Evolutionary conservation across 2,888 invertebrate genomes (phyloP).

Genomic region (Stegophylla sp.): DNA sequence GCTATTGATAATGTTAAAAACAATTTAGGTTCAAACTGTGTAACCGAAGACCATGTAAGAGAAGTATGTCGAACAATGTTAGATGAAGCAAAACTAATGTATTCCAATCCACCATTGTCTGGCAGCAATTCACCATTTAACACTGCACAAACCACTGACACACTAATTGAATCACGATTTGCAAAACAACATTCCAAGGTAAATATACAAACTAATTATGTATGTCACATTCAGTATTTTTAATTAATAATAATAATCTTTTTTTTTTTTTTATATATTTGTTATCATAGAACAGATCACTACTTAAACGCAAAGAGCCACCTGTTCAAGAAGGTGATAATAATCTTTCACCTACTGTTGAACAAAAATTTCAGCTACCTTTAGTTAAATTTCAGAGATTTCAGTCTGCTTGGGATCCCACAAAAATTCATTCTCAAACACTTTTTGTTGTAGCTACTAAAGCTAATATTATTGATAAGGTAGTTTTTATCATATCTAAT

Average conservation of each 20-base stretch:
- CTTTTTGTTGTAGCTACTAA: slow-evolving; percentile 73
- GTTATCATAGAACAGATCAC: slow-evolving; percentile 45
- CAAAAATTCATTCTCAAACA: slow-evolving; percentile 74
- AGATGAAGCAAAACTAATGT: slow-evolving; percentile 74
- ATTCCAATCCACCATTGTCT: slow-evolving; percentile 61
- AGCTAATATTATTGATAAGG: slow-evolving; percentile 63
- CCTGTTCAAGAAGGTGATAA: slow-evolving; percentile 33
- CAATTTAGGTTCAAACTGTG: slow-evolving; percentile 78
- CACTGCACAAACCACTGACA: slow-evolving; percentile 57
- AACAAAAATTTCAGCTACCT: slow-evolving; percentile 35
- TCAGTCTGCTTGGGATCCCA: slow-evolving; percentile 68
- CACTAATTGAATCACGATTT: slow-evolving; percentile 60
- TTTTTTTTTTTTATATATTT: too few species aligned
- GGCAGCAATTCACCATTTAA: slow-evolving; percentile 62
- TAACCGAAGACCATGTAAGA: slow-evolving; percentile 75
- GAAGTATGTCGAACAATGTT: slow-evolving; percentile 79
- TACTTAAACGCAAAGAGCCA: slow-evolving; percentile 50
- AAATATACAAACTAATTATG: neutral
- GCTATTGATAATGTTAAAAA: slow-evolving; percentile 78
- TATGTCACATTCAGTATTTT: neutral
- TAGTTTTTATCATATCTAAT: slow-evolving; percentile 48
- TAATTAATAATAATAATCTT: neutral
- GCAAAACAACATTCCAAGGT: slow-evolving; percentile 58
- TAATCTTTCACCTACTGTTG: slow-evolving; percentile 36
- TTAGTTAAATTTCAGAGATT: slow-evolving; percentile 52